phyloP scores from a whole-genome alignment of 2,888 invertebrate species.

The Elmis aenea region DNA sequence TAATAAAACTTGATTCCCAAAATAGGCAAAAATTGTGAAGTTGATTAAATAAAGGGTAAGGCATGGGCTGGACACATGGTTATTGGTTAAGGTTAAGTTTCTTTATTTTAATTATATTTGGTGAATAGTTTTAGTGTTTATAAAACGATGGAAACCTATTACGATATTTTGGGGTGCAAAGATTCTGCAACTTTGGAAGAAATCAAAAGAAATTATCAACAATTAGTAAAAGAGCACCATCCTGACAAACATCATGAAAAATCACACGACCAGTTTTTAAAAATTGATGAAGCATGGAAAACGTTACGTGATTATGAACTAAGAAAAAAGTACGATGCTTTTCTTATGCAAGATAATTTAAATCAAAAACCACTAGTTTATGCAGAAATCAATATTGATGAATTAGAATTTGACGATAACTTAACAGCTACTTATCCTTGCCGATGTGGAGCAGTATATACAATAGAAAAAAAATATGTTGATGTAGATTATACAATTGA shows the following conservation, averaged over 20 bases:
- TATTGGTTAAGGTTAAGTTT: too few species aligned
- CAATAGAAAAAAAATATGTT: constrained; percentile 44
- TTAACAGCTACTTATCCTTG: constrained; percentile 54
- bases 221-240: constrained; percentile 53
- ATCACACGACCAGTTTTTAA: constrained; percentile 44
- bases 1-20: too few species aligned
- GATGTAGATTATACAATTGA: constrained; percentile 50
- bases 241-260: constrained; percentile 55
- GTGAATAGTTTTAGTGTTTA: background rate
- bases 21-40: too few species aligned
- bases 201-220: constrained; percentile 58
- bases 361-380: constrained; percentile 56
- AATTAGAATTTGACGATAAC: constrained; percentile 47
- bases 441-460: constrained; percentile 64
- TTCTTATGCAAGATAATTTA: constrained; percentile 54
- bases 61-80: too few species aligned
- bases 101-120: background rate
- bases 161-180: constrained; percentile 53
- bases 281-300: constrained; percentile 68
- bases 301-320: constrained; percentile 56
- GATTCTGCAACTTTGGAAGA: constrained; percentile 52
- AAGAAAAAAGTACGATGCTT: constrained; percentile 63
- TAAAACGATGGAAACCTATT: constrained; percentile 45
- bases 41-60: too few species aligned
- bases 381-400: constrained; percentile 51